Conservation (phyloP, 1,140 invertebrate genomes). For the Sitobion miscanthi region DNA sequence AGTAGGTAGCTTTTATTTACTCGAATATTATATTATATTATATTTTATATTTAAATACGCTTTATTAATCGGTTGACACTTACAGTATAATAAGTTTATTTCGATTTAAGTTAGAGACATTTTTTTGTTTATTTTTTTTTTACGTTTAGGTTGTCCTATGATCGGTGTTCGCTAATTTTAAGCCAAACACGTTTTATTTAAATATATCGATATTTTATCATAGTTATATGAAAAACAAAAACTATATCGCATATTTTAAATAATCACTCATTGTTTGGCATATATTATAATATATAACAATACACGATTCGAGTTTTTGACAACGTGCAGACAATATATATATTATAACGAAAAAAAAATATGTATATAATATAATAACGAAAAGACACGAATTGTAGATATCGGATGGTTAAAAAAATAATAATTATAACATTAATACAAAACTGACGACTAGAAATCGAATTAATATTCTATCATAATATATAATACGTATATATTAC, state of each 20-base stretch:
- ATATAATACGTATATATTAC: constrained; percentile 7
- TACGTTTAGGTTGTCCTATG: neutral
- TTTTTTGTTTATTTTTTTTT: neutral
- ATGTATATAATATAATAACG: neutral
- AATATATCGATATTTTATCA: neutral
- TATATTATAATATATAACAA: neutral
- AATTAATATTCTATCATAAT: neutral
- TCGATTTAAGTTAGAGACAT: neutral
- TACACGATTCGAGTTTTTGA: neutral
- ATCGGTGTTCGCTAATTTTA: neutral
- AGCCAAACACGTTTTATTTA: neutral
- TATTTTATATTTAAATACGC: neutral
- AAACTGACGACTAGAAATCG: neutral
- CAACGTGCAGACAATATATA: neutral
- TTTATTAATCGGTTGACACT: neutral
- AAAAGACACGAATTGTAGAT: neutral
- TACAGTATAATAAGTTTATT: neutral
- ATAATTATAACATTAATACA: neutral
- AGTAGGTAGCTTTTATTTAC: neutral
- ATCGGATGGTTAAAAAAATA: neutral
- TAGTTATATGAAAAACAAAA: neutral
- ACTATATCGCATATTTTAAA: neutral
- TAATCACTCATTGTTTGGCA: neutral
- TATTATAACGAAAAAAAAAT: neutral
- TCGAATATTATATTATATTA: neutral